These are phyloP conservation scores for Falco biarmicus DNA, from an alignment of 2,797 vertebrate species.

Conservation along the genomic window DNA sequence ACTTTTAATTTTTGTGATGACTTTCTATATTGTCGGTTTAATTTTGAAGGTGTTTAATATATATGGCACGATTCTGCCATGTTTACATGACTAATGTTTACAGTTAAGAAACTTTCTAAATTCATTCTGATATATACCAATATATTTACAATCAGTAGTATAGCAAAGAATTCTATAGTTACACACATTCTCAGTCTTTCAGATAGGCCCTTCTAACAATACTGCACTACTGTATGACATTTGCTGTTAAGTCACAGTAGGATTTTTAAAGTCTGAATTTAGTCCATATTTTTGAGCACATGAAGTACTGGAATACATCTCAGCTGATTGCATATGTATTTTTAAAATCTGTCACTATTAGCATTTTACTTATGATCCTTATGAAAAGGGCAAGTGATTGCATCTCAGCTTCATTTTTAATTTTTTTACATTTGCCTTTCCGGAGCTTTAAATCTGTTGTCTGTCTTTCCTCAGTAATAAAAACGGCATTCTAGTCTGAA, in stretches of 20 bases:
- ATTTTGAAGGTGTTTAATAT: neutral
- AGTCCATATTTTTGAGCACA: neutral
- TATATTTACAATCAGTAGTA: neutral
- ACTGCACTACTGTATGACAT: neutral
- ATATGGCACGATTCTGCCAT: neutral
- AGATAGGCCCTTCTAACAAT: neutral
- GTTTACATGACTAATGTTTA: neutral
- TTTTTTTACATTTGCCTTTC: neutral
- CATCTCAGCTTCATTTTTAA: neutral
- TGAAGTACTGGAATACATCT: neutral
- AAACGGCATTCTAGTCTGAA: neutral
- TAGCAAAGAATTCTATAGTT: neutral
- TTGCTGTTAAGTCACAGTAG: neutral
- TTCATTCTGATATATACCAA: neutral
- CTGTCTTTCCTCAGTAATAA: neutral
- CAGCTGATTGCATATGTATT: neutral
- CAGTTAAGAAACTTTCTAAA: neutral
- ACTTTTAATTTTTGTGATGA: neutral
- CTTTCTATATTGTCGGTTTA: neutral
- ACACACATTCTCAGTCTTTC: neutral
- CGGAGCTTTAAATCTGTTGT: neutral
- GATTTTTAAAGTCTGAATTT: neutral
- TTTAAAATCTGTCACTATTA: neutral
- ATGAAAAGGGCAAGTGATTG: neutral
- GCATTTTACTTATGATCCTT: neutral